Evolutionary conservation across 2,113 vertebrate genomes (phyloP).

Genomic region (Haplochromis burtoni): DNA sequence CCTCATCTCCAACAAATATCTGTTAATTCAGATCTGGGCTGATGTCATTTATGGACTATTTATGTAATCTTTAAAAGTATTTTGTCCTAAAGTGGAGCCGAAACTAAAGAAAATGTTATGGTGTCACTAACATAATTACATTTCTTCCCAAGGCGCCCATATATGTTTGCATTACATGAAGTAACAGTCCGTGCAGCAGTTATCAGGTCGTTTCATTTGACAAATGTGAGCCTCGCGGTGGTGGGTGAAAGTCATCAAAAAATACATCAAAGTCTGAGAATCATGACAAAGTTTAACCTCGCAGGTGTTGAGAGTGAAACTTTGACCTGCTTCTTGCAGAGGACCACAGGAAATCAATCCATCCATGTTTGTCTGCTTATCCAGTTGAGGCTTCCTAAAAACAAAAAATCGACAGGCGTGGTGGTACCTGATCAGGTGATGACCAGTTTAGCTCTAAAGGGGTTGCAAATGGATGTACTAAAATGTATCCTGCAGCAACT

Average conservation of each 20-base stretch:
- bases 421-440: neutral
- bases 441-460: neutral
- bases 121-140: neutral
- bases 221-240: neutral
- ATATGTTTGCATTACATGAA: neutral
- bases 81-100: neutral
- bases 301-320: neutral
- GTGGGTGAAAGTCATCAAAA: neutral
- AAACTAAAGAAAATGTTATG: neutral
- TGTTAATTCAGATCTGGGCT: neutral
- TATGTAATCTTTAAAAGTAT: neutral
- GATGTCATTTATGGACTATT: neutral
- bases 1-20: neutral
- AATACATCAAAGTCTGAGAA: neutral
- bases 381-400: neutral
- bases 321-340: neutral
- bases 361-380: neutral
- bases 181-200: neutral
- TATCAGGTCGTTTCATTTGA: neutral
- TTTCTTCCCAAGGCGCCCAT: neutral
- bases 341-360: neutral
- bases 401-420: neutral
- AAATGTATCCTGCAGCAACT: neutral
- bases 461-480: neutral
- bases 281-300: neutral